Conservation (phyloP, 2,888 invertebrate genomes). For the Cepaea hortensis region DNA sequence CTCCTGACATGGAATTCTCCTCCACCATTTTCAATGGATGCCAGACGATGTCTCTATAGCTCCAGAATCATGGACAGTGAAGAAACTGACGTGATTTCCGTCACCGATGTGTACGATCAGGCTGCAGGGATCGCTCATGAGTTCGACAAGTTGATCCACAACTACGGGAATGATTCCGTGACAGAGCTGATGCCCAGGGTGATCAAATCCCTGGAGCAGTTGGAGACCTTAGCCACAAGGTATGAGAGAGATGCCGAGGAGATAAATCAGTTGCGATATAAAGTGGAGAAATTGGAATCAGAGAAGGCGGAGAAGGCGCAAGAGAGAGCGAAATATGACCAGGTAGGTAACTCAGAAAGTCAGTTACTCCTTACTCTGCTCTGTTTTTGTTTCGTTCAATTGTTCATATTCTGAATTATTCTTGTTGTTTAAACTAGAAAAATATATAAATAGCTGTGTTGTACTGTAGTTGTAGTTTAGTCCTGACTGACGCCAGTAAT, state of each 20-base stretch:
- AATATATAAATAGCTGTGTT: background rate
- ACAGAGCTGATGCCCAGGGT: conserved; percentile 95
- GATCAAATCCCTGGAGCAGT: conserved; percentile 90
- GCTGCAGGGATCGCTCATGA: conserved; percentile 98
- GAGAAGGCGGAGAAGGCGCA: conserved; percentile 95
- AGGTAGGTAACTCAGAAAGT: conserved; percentile 79
- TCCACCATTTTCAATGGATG: conserved; percentile 60
- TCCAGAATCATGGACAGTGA: conserved; percentile 66
- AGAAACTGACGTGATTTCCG: conserved; percentile 65
- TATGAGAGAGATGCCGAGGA: conserved; percentile 89
- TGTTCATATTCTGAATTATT: background rate
- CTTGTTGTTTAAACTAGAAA: background rate
- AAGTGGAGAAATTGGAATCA: conserved; percentile 91
- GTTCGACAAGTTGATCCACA: conserved; percentile 95
- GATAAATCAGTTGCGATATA: conserved; percentile 88
- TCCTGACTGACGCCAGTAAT: too few relatives aligned
- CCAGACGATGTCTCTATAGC: conserved; percentile 53
- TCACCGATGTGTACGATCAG: conserved; percentile 97
- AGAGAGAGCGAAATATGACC: conserved; percentile 93
- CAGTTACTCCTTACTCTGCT: too few relatives aligned
- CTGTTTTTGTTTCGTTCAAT: too few relatives aligned
- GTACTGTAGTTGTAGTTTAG: too few relatives aligned
- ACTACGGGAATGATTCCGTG: conserved; percentile 92
- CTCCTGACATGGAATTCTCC: conserved; percentile 50
- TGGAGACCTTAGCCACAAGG: conserved; percentile 80